These are phyloP conservation scores for Cephus spinipes DNA, from an alignment of 2,888 invertebrate species.

Conservation along the genomic window DNA sequence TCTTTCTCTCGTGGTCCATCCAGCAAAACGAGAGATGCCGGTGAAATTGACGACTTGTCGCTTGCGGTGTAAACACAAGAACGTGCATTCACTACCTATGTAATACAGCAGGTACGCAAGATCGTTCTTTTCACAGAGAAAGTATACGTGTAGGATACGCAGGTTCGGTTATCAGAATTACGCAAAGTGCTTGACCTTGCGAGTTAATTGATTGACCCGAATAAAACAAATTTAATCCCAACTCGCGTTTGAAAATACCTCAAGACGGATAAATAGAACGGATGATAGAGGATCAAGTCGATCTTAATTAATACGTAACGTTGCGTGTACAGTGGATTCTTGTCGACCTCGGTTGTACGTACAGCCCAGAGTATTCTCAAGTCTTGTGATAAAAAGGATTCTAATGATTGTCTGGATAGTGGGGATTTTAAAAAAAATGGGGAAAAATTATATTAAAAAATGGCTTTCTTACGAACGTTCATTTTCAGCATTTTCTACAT, in stretches of 20 bases:
- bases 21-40: not conserved
- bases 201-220: not conserved
- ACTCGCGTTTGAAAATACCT: not conserved
- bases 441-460: not conserved
- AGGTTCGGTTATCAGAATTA: not conserved
- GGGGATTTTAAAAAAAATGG: not conserved
- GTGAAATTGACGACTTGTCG: not conserved
- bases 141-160: not conserved
- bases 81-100: not conserved
- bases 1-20: slow-evolving; percentile 6
- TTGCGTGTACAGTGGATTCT: not conserved
- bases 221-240: not conserved
- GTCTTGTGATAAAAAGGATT: not conserved
- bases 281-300: not conserved
- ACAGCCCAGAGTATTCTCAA: not conserved
- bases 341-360: not conserved
- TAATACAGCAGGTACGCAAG: not conserved
- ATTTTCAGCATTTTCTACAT: too few relatives aligned
- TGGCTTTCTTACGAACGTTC: too few relatives aligned
- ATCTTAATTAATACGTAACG: not conserved
- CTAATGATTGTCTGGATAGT: not conserved
- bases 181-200: not conserved
- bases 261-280: not conserved
- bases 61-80: not conserved
- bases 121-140: not conserved